Evolutionary conservation across 2,888 invertebrate genomes (phyloP), one percentile per base, ranked within the genome.

Genomic region (Oithona nana): DNA sequence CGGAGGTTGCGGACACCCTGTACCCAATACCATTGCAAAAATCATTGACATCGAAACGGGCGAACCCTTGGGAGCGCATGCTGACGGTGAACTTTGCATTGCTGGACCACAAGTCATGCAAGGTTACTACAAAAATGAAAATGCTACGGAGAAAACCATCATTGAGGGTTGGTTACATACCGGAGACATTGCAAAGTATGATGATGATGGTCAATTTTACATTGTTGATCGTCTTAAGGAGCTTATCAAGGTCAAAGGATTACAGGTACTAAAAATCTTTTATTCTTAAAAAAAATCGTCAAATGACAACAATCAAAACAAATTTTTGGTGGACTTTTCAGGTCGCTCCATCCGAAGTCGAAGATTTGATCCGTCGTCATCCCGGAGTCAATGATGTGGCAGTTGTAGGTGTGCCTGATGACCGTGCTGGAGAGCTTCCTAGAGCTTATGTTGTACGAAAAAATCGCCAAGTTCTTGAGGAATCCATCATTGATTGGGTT

Each of bases 1-100:
- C 20, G 57, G 62, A 22, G 82, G 80, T 71, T 85, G 13, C 79
- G 68, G 68, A 24, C 66, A 67, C 63, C 59, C 67, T 4, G 51
- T 65, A 24, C 67, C 68, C 16, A 66, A 65, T 1, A 66, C 65
- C 0, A 60, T 79, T 55, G 74, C 78, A 1, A 84, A 83, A 73
- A 75, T 84, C 26, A 78, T 83, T 0, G 73, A 79, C 8, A 65
- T 72, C 1, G 74, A 77, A 3, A 65, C 68, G 1, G 68, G 69
- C 16, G 65, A 66, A 49, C 52, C 66, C 66, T 68, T 75, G 4
- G 70, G 72, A 1, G 71, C 73, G 60, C 66, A 68, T 28, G 70
- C 74, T 71, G 66, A 69, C 13, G 89, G 89, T 1, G 88, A 89
- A 71, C 70, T 88, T 2, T 78, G 81, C 60, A 73, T 86, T 0